A percentile compares a stretch with the other conserved stretches of the same genome.
phyloP scores from a whole-genome alignment of 2,888 invertebrate species.

The Amphimallon solstitiale region DNA sequence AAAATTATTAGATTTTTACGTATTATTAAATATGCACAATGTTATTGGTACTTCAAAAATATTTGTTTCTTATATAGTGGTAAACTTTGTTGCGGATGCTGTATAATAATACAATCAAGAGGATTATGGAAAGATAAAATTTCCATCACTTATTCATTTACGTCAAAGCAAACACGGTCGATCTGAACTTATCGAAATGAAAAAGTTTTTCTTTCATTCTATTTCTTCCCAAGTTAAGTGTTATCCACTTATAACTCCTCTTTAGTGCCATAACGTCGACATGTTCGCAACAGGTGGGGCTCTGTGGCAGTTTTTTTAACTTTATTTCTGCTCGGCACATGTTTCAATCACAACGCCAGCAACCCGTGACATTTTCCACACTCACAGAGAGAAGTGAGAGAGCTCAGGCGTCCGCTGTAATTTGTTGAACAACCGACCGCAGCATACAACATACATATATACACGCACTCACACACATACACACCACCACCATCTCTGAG shows the following conservation, averaged over 20 bases:
- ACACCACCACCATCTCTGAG: neutral
- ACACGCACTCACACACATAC: neutral
- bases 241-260: neutral
- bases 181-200: no score
- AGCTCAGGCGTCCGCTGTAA: neutral
- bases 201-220: no score
- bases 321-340: conserved; percentile 16
- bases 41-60: no score
- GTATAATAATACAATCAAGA: no score
- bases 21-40: no score
- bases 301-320: conserved; percentile 18
- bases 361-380: conserved; percentile 18
- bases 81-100: no score
- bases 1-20: no score
- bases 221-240: no score
- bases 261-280: neutral
- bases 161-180: no score
- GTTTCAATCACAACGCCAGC: conserved; percentile 15
- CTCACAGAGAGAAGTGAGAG: neutral
- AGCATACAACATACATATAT: neutral
- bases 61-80: no score
- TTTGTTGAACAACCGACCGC: neutral
- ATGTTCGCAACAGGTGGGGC: conserved; percentile 27
- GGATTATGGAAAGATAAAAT: no score
- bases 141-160: no score